Evolutionary conservation across 2,797 vertebrate genomes (phyloP), one percentile per base, ranked within the genome.

Genomic region (Phylloscopus collybita): DNA sequence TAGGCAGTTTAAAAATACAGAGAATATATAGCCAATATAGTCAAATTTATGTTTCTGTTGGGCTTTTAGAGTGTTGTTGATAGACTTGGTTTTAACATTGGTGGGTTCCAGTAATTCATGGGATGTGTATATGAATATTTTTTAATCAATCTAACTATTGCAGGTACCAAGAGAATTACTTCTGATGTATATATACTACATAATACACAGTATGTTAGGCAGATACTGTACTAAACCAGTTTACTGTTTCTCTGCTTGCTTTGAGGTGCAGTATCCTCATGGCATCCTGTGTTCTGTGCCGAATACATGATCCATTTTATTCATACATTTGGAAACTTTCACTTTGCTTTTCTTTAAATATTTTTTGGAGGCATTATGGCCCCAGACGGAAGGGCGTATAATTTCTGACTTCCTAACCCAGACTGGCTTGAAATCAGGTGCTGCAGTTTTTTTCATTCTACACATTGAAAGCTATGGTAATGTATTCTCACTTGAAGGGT

Each of bases 311-410:
- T 38, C 34, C 5, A 3, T 64, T 80, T 92, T 84, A 64, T 84
- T 86, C 4, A 32, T 36, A 64, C 18, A 4, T 73, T 61, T 72
- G 67, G 23, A 69, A 88, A 69, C 16, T 70, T 93, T 60, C 26
- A 18, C 15, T 89, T 83, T 57, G 26, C 27, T 88, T 86, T 82
- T 90, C 59, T 75, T 86, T 61, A 73, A 82, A 27, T 75, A 56
- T 45, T 56, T 40, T 85, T 92, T 92, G 1, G 16, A 29, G 47
- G 40, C 7, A 0, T 84, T 54, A 20, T 49, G 71, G 65, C 10
- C 69, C 71, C 25, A 44, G 34, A 59, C 5, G 6, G 42, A 81
- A 90, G 47, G 34, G 42, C 2, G 1, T 69, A 6, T 56, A 16
- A 69, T 66, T 90, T 86, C 47, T 62, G 32, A 32, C 25, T 90